Base-by-base conservation (phyloP, 2,797 vertebrate species). In the Lithobates pipiens region DNA sequence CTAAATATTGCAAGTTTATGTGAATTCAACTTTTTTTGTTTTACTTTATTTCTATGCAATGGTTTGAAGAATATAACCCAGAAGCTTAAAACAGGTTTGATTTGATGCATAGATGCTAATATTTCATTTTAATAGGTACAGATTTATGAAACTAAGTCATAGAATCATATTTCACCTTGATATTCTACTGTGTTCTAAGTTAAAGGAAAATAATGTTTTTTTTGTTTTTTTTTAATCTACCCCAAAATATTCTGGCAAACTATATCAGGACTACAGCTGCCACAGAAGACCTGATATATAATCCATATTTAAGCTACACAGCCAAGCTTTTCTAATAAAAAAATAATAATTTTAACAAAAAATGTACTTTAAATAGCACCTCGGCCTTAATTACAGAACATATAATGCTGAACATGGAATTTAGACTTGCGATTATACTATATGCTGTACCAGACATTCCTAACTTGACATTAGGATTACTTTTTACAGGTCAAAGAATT, bases 111-210 rank as follows among this genome's bases (percentile, higher is more conserved):
- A 65, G 76, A n/a, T 65, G 34, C 2, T 44, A 73, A 73, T 77
- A 65, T 86, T 85, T 90, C 57, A 77, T 32, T 32, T 3, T 32
- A 32, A 32, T 32, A 32, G 32, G 32, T 32, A 32, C 32, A 32
- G 32, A 32, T 32, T 32, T 32, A 32, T 4, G 32, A 32, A 77
- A 39, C 27, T 36, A 61, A 63, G 23, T 39, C 76, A 65, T 42
- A 25, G 23, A 0, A 42, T 77, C 32, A 65, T 77, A 65, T 77
- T 65, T 77, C 76, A 65, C 36, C 32, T 34, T 29, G 74, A 76
- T 57, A 76, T 76, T 65, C 23, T 77, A 42, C 32, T 77, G 76
- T 3, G 54, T 5, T 36, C 75, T 36, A 61, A 61, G 23, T 34
- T 15, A 39, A 74, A 3, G 39, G n/a, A 77, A 57, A 73, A n/a